phyloP scores from a whole-genome alignment of 2,888 invertebrate species.

The Dromius quadrimaculatus region DNA sequence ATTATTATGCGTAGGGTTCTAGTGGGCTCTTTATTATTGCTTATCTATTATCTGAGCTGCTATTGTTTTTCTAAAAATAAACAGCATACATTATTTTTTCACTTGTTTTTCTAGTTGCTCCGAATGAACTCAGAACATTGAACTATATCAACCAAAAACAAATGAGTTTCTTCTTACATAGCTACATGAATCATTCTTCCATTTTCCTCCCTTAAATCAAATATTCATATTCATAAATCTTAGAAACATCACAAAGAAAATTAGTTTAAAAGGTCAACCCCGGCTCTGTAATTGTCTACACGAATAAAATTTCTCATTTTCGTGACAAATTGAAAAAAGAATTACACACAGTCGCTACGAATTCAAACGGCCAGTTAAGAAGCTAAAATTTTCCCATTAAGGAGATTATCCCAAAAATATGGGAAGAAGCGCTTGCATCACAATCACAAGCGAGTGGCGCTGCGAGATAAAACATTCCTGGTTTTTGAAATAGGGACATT shows the following conservation, averaged over 20 bases:
- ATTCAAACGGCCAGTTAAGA: conserved; percentile 42
- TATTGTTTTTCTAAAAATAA: background rate
- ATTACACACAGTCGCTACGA: conserved; percentile 28
- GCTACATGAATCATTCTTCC: no score
- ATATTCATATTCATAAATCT: conserved; percentile 1
- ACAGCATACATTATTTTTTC: no score
- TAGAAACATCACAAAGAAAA: conserved; percentile 14
- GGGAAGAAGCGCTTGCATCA: conserved; percentile 32
- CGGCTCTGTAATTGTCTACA: conserved; percentile 27
- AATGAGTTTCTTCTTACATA: no score
- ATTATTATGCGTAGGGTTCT: conserved; percentile 30
- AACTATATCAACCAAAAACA: no score
- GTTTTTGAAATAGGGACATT: conserved; percentile 48
- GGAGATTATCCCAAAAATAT: conserved; percentile 44
- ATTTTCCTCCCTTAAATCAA: no score
- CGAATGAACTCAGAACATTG: no score
- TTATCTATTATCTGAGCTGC: conserved; percentile 11
- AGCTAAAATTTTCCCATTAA: conserved; percentile 40
- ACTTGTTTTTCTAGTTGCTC: no score
- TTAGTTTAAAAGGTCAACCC: conserved; percentile 26
- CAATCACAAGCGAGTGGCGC: background rate
- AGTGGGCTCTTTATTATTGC: conserved; percentile 29
- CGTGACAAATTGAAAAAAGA: conserved; percentile 40
- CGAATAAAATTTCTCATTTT: conserved; percentile 36
- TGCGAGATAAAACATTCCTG: conserved; percentile 46